Percentiles rank a stretch among this genome's conserved stretches.
phyloP scores from a whole-genome alignment of 2,113 vertebrate genomes.

The Carlito syrichta region DNA sequence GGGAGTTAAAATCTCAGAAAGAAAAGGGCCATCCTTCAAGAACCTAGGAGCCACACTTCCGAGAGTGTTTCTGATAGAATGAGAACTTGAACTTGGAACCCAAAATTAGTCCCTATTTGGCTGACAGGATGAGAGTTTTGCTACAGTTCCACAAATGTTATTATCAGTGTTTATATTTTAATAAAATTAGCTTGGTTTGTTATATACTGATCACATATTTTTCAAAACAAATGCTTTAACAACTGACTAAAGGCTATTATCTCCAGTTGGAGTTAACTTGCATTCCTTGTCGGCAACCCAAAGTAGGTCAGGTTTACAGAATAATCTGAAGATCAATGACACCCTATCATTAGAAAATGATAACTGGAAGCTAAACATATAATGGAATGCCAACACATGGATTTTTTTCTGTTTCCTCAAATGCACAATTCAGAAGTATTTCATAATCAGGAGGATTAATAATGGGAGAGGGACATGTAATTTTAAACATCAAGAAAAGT shows the following conservation, averaged over 20 bases:
- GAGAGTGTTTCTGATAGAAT: not conserved
- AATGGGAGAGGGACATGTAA: not conserved
- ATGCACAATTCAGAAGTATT: not conserved
- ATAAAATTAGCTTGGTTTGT: not conserved
- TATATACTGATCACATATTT: not conserved
- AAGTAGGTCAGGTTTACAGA: not conserved
- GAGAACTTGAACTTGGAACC: conserved; percentile 36
- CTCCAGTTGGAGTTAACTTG: not conserved
- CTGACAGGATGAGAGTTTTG: not conserved
- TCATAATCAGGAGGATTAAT: not conserved
- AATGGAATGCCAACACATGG: not conserved
- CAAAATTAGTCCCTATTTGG: not conserved
- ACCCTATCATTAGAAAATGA: not conserved
- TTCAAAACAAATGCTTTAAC: not conserved
- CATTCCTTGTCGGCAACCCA: not conserved
- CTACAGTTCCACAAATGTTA: conserved; percentile 31
- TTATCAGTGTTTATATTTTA: conserved; percentile 45
- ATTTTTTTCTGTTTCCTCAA: not conserved
- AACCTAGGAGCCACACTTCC: not conserved
- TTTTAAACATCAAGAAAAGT: conserved; percentile 4
- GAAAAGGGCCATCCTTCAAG: not conserved
- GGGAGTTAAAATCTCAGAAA: conserved; percentile 34
- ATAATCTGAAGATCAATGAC: not conserved
- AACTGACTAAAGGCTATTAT: not conserved
- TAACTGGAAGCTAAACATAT: not conserved